Base-by-base conservation (phyloP, 1,140 invertebrate genomes). In the Daktulosphaira vitifoliae region DNA sequence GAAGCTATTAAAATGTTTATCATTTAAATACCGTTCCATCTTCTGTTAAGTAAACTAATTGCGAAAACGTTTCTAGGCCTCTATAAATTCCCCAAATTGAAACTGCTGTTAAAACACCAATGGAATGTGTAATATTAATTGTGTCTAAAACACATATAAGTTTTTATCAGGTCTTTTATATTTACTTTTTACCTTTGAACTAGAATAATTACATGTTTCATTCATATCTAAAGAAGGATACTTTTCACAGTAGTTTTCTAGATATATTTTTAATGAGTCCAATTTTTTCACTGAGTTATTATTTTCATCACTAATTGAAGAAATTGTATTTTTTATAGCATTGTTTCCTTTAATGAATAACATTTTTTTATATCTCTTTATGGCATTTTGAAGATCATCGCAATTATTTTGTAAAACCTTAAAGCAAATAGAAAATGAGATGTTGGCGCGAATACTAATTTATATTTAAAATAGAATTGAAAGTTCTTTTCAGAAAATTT, bases 31-130 rank as follows among this genome's bases (percentile, higher is more conserved):
- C 29, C 16, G 42, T 44, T 13, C 54, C 39, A 13, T 62, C 23
- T 2, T 8, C 15, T 13, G 16, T 16, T 4, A 62, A 18, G 26
- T n/a, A 15, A 22, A 87, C 73, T 1, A 88, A 71, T 69, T 92
- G 89, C 1, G 82, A 81, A 71, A 90, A 88, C 1, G 87, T 87
- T 76, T 92, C 88, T 38, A 91, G 73, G 0, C 88, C 89, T 69
- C 86, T 75, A 18, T 92, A 71, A 49, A 84, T 79, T 13, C 89
- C 89, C 89, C 89, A 92, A 66, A 90, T 78, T 1, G 80, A 78
- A 3, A 75, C 68, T 59, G 79, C 77, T 39, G 33, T 67, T 11
- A 83, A 44, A 16, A 16, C 9, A n/a, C 65, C 65, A 23, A n/a
- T 26, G 15, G 38, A 42, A 42, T 15, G 37, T 49, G 16, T 18